phyloP scores from a whole-genome alignment of 2,113 vertebrate species.

The Perca fluviatilis region DNA sequence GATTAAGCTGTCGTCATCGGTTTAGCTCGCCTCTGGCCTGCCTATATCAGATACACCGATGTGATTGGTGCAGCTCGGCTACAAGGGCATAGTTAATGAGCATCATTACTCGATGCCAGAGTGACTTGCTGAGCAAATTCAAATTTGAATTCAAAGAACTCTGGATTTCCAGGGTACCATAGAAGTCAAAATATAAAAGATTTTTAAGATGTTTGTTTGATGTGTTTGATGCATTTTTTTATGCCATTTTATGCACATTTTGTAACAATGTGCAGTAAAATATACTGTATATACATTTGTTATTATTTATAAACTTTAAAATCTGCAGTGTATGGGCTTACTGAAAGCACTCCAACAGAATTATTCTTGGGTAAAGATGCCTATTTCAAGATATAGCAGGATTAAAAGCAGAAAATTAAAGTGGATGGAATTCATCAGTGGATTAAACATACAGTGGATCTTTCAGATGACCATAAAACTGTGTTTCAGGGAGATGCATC shows the following conservation, averaged over 20 bases:
- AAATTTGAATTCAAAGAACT: too few relatives aligned
- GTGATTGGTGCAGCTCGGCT: too few relatives aligned
- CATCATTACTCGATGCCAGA: too few relatives aligned
- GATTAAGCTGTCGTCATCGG: too few relatives aligned
- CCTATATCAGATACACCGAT: too few relatives aligned
- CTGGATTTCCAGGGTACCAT: too few relatives aligned
- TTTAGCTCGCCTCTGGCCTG: too few relatives aligned
- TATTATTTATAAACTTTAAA: background rate
- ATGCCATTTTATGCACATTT: background rate
- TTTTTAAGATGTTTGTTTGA: background rate
- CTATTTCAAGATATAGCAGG: slow-evolving; percentile 6
- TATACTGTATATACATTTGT: background rate
- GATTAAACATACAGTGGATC: slow-evolving; percentile 14
- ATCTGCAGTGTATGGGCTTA: background rate
- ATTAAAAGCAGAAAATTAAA: background rate
- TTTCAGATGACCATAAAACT: slow-evolving; percentile 9
- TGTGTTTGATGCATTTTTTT: background rate
- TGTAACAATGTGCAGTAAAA: background rate
- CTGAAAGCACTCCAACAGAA: background rate
- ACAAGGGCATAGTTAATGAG: too few relatives aligned
- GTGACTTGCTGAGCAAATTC: too few relatives aligned
- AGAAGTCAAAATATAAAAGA: slow-evolving; percentile 4
- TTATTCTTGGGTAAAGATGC: background rate
- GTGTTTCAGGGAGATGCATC: background rate
- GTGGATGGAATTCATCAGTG: slow-evolving; percentile 6